Conservation (phyloP, 2,113 vertebrate genomes). For the Cottus gobio region DNA sequence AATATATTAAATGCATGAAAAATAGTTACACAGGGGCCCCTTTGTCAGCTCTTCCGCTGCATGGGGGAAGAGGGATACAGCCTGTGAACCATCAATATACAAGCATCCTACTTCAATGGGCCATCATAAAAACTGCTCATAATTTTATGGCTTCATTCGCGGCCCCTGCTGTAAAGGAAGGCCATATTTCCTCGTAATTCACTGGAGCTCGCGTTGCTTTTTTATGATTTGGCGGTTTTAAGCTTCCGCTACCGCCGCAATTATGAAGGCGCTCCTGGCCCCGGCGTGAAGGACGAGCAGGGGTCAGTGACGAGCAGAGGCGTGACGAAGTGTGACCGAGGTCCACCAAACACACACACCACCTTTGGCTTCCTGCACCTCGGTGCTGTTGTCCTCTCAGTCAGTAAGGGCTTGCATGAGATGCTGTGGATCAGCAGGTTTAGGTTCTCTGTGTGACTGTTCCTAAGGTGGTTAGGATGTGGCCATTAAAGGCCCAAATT, state of each 20-base stretch:
- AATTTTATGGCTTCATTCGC: conserved; percentile 99
- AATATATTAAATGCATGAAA: conserved; percentile 99
- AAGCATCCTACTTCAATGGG: conserved; percentile 98
- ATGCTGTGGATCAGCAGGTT: conserved; percentile 16
- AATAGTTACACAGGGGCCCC: conserved; percentile 97
- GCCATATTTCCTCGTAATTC: conserved; percentile 96
- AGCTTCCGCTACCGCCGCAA: conserved; percentile 72
- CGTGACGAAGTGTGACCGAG: conserved; percentile 58
- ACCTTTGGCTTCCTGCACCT: conserved; percentile 41
- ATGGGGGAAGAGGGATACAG: conserved; percentile 93
- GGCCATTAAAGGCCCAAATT: background rate
- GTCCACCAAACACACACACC: conserved; percentile 33
- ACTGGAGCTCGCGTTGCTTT: conserved; percentile 76
- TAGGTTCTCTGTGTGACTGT: background rate
- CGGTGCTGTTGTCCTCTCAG: conserved; percentile 7
- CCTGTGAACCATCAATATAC: conserved; percentile 98
- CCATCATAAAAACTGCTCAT: conserved; percentile 99
- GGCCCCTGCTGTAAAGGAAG: conserved; percentile 97
- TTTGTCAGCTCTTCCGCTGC: conserved; percentile 85
- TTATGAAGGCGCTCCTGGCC: conserved; percentile 84
- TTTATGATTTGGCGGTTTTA: conserved; percentile 87
- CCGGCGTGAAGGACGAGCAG: conserved; percentile 83
- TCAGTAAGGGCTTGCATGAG: conserved; percentile 21
- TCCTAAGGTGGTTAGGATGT: too few relatives aligned
- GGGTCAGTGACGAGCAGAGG: conserved; percentile 64